Evolutionary conservation across 2,888 invertebrate genomes (phyloP).

Genomic region (Chloroclystis v-ata): DNA sequence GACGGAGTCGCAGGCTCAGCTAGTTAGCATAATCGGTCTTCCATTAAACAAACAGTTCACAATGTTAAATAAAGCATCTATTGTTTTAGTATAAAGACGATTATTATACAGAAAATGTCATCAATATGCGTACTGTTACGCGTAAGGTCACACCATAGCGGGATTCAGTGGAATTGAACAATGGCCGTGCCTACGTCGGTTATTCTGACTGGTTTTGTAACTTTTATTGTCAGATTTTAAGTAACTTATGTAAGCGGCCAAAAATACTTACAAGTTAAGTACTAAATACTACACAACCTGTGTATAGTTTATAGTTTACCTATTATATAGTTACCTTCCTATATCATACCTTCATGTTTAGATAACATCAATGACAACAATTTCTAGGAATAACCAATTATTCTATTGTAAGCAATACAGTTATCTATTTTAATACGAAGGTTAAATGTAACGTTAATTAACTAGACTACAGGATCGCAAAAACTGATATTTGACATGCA

Average conservation of each 20-base stretch:
- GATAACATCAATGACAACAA: not conserved
- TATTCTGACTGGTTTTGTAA: too few species aligned
- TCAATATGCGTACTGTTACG: slow-evolving; percentile 7
- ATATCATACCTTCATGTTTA: not conserved
- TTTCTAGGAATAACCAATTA: slow-evolving; percentile 9
- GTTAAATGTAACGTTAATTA: slow-evolving; percentile 17
- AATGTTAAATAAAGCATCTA: too few species aligned
- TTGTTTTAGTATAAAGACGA: too few species aligned
- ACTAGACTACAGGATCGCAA: slow-evolving; percentile 10
- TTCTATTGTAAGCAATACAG: slow-evolving; percentile 4
- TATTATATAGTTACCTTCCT: not conserved
- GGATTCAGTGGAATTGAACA: slow-evolving; percentile 12
- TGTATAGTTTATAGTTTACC: too few species aligned
- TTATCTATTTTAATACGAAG: slow-evolving; percentile 6
- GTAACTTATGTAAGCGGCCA: too few species aligned
- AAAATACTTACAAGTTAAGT: too few species aligned
- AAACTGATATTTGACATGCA: slow-evolving; percentile 20
- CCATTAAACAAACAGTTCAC: too few species aligned
- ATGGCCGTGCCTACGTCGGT: too few species aligned
- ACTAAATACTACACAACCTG: too few species aligned
- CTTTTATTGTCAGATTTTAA: too few species aligned
- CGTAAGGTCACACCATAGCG: slow-evolving; percentile 13
- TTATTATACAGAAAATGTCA: slow-evolving; percentile 15
- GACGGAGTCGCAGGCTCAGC: too few species aligned
- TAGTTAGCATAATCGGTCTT: too few species aligned